Evolutionary conservation across 2,888 invertebrate species (phyloP).

Genomic region (Neoscelio sp.): DNA sequence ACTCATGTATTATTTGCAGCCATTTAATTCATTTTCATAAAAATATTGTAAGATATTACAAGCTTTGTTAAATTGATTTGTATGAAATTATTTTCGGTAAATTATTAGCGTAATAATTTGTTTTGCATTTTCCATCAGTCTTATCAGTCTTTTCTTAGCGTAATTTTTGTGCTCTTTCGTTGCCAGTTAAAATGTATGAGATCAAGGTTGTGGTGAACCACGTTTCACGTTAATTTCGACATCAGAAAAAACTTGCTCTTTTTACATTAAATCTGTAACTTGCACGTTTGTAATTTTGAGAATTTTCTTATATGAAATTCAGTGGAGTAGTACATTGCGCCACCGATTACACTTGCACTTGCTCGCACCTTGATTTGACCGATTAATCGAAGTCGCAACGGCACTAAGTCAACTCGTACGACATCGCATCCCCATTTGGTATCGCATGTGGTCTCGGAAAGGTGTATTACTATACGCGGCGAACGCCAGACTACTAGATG

Average conservation of each 20-base stretch:
- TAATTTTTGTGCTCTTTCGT: not conserved
- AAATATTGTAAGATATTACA: too few relatives aligned
- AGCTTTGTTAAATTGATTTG: too few relatives aligned
- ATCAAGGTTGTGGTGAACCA: slow-evolving; percentile 14
- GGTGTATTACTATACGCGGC: slow-evolving; percentile 80
- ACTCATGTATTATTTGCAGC: too few relatives aligned
- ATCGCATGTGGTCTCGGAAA: slow-evolving; percentile 72
- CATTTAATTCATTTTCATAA: too few relatives aligned
- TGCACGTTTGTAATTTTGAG: slow-evolving; percentile 5
- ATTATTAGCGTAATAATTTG: too few relatives aligned
- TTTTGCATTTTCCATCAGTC: slow-evolving; percentile 36
- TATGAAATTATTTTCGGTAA: too few relatives aligned
- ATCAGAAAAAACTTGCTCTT: not conserved
- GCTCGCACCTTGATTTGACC: slow-evolving; percentile 34
- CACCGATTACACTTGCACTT: slow-evolving; percentile 39
- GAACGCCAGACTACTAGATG: slow-evolving; percentile 81
- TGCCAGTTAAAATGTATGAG: slow-evolving; percentile 10
- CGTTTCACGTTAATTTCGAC: not conserved
- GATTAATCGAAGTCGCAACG: slow-evolving; percentile 56
- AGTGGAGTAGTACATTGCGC: slow-evolving; percentile 25
- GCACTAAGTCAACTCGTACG: slow-evolving; percentile 61
- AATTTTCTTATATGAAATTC: slow-evolving; percentile 4
- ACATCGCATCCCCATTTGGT: slow-evolving; percentile 67
- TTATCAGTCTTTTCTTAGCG: slow-evolving; percentile 19
- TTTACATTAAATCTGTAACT: slow-evolving; percentile 7